Conservation (phyloP, 2,888 invertebrate species). For the Sericinus montela region DNA sequence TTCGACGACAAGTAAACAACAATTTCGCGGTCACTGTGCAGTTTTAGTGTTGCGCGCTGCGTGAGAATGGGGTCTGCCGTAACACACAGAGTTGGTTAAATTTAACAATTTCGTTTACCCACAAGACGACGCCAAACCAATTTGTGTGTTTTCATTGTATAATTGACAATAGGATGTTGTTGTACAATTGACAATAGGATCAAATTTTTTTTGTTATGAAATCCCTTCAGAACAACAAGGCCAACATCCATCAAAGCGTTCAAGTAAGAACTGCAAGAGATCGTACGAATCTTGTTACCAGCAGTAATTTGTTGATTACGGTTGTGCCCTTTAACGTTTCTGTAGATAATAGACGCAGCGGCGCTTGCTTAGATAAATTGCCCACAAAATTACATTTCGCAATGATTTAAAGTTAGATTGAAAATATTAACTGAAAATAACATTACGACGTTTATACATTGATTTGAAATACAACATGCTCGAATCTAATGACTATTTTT, state of each 20-base stretch:
- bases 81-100: neutral
- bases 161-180: neutral
- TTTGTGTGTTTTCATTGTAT: neutral
- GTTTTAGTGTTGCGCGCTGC: neutral
- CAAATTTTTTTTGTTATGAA: neutral
- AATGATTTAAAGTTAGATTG: constrained; percentile 8
- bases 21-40: constrained; percentile 7
- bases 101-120: constrained; percentile 4
- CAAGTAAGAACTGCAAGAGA: constrained; percentile 26
- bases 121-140: neutral
- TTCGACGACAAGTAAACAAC: constrained; percentile 6
- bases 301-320: constrained; percentile 26
- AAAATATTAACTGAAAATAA: constrained; percentile 1
- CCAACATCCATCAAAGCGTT: constrained; percentile 21
- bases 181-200: neutral
- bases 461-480: neutral
- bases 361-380: constrained; percentile 3
- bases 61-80: constrained; percentile 5
- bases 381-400: constrained; percentile 2
- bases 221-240: neutral
- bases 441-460: neutral
- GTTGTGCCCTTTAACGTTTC: constrained; percentile 27
- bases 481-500: too few relatives aligned
- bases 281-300: constrained; percentile 30
- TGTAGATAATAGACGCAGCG: constrained; percentile 1